A percentile compares a stretch with the other conserved stretches of the same genome.
Conservation (phyloP, 1,140 invertebrate species). For the Asbolus verrucosus region DNA sequence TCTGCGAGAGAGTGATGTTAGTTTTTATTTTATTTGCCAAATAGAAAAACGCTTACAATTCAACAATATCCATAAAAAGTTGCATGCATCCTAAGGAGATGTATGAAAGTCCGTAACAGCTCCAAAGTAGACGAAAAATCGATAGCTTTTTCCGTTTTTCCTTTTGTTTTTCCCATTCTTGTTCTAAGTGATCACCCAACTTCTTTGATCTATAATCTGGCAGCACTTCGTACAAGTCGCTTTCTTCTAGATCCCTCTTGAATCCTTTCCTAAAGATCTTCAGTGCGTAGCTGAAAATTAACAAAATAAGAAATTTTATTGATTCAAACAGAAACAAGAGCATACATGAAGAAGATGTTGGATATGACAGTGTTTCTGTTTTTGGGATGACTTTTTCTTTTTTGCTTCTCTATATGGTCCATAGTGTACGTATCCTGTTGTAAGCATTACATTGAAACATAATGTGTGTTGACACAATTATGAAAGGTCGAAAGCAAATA, state of each 20-base stretch:
- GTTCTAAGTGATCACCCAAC: conserved; percentile 49
- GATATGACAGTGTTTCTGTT: conserved; percentile 3
- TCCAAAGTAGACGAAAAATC: conserved; percentile 67
- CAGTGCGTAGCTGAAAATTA: conserved; percentile 46
- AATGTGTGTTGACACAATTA: too few species aligned
- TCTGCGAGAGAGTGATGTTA: too few species aligned
- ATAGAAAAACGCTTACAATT: conserved; percentile 69
- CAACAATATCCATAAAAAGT: conserved; percentile 67
- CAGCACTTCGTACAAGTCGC: conserved; percentile 64
- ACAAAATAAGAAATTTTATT: too few species aligned
- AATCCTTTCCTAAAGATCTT: conserved; percentile 48
- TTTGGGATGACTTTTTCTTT: conserved; percentile 21
- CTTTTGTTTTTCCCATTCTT: conserved; percentile 51
- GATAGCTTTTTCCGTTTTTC: conserved; percentile 65
- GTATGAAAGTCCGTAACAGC: conserved; percentile 68
- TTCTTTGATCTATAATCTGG: conserved; percentile 39
- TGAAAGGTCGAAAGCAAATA: too few species aligned
- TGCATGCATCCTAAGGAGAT: conserved; percentile 68
- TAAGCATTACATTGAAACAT: too few species aligned
- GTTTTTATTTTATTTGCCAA: too few species aligned
- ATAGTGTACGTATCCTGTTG: too few species aligned
- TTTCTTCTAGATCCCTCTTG: conserved; percentile 49
- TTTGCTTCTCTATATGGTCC: conserved; percentile 1
- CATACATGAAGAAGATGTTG: conserved; percentile 6
- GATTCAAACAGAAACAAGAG: background rate